phyloP scores from a whole-genome alignment of 2,888 invertebrate genomes.

The Chirona hameri region DNA sequence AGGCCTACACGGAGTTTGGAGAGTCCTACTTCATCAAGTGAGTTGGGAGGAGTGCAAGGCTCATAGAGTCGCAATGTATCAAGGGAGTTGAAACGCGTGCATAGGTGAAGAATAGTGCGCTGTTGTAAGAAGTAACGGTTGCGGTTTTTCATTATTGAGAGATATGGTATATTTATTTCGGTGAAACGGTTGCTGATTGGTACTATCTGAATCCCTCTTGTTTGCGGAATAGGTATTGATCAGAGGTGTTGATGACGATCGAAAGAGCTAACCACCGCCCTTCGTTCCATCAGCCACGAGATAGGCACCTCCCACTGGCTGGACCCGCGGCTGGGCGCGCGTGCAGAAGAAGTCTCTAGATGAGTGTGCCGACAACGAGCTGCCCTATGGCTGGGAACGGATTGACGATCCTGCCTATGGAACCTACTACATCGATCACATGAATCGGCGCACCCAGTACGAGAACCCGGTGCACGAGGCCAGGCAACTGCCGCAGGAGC shows the following conservation, averaged over 20 bases:
- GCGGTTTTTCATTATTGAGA: no score
- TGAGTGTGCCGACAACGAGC: constrained; percentile 85
- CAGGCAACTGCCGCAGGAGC: constrained; percentile 45
- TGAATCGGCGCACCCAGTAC: constrained; percentile 95
- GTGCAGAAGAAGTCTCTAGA: constrained; percentile 85
- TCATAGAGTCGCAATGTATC: no score
- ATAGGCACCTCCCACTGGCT: constrained; percentile 97
- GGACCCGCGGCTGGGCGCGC: constrained; percentile 82
- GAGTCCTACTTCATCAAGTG: constrained; percentile 95
- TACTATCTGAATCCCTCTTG: no score
- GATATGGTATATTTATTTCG: no score
- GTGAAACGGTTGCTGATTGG: no score
- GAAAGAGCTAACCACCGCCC: neutral
- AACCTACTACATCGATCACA: constrained; percentile 97
- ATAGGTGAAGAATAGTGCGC: no score
- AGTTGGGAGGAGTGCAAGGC: constrained; percentile 26
- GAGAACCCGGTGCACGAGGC: constrained; percentile 93
- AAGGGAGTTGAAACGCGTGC: no score
- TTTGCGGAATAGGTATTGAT: no score
- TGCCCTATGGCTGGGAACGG: constrained; percentile 98
- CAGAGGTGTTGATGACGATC: no score
- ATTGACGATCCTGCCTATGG: constrained; percentile 97
- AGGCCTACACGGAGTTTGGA: constrained; percentile 92
- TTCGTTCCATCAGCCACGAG: constrained; percentile 66
- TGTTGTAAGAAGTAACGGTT: no score